Base-by-base conservation (phyloP, 2,113 vertebrate species). In the Neogobius melanostomus region DNA sequence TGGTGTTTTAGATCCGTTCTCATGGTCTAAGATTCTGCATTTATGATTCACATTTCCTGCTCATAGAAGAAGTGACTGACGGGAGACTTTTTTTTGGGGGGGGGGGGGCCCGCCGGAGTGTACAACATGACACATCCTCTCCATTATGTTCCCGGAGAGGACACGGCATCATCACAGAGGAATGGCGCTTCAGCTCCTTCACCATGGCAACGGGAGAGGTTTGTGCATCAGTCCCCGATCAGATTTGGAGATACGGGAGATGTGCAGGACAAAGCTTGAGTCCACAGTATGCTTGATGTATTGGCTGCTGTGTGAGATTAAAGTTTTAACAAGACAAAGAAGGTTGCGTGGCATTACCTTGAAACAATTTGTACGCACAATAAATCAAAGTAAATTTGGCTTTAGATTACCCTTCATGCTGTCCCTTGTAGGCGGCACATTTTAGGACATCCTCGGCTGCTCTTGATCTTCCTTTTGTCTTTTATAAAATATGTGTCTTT, bases 131-230 rank as follows among this genome's bases (percentile, higher is more conserved):
- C 70, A 64, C 57, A 48, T 64, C 14, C 70, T 66, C 60, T 87
- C 82, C 69, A 81, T 87, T 84, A 84, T 80, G 72, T 77, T 70
- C 49, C 70, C 68, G 60, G 46, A 72, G 60, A 36, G 70, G 61
- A 72, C 70, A 65, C 64, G 8, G 66, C 1, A 1, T 51, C 15
- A 11, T 75, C 60, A 64, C 77, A 64, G 69, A 81, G 81, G 82
- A 88, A 88, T 89, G 57, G 15, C 76, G 36, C 64, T 77, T 78
- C 61, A 69, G 69, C 61, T 78, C 54, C 69, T 16, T 88, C 85
- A 68, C 88, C 85, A 83, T 87, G 65, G 81, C 86, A 88, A 89
- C 90, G 75, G 59, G 63, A 82, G 64, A 74, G 82, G 21, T 75
- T 67, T 74, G 47, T 72, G 69, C 62, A 14, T 81, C 74, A 3